phyloP scores from a whole-genome alignment of 2,888 invertebrate genomes.

The Leucophenga maculata region DNA sequence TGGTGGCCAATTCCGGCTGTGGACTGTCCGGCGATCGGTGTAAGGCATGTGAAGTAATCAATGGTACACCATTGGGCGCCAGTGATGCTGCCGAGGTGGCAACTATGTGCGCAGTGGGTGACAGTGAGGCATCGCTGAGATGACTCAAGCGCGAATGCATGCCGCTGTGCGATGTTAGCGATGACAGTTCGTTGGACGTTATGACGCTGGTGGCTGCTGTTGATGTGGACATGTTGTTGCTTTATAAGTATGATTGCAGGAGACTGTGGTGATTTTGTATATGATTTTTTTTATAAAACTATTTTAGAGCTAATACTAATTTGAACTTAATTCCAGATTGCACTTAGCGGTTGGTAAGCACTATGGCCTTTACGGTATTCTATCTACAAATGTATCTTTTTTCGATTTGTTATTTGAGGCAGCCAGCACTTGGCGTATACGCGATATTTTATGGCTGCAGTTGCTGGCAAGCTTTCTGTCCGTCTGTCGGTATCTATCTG shows the following conservation, averaged over 20 bases:
- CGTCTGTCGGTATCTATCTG: not conserved
- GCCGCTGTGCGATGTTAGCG: slow-evolving; percentile 54
- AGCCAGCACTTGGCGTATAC: slow-evolving; percentile 1
- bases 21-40: slow-evolving; percentile 76
- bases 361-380: slow-evolving; percentile 18
- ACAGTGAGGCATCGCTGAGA: slow-evolving; percentile 55
- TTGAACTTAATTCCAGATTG: slow-evolving; percentile 49
- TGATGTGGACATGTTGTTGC: slow-evolving; percentile 65
- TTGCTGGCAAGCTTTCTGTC: slow-evolving; percentile 8
- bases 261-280: not conserved
- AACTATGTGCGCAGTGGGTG: slow-evolving; percentile 57
- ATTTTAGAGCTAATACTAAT: slow-evolving; percentile 48
- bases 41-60: slow-evolving; percentile 66
- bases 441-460: slow-evolving; percentile 17
- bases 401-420: too few species aligned
- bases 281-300: not conserved
- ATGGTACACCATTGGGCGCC: slow-evolving; percentile 66
- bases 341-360: slow-evolving; percentile 31
- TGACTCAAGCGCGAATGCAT: slow-evolving; percentile 48
- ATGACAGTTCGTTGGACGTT: slow-evolving; percentile 65
- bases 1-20: slow-evolving; percentile 86
- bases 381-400: too few species aligned
- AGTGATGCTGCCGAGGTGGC: slow-evolving; percentile 59
- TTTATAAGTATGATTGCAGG: not conserved
- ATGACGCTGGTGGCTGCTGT: slow-evolving; percentile 68